These are phyloP conservation scores for sheep (Ovis aries) DNA, from an alignment of 2,113 vertebrate genomes.

Conservation along the genomic window DNA sequence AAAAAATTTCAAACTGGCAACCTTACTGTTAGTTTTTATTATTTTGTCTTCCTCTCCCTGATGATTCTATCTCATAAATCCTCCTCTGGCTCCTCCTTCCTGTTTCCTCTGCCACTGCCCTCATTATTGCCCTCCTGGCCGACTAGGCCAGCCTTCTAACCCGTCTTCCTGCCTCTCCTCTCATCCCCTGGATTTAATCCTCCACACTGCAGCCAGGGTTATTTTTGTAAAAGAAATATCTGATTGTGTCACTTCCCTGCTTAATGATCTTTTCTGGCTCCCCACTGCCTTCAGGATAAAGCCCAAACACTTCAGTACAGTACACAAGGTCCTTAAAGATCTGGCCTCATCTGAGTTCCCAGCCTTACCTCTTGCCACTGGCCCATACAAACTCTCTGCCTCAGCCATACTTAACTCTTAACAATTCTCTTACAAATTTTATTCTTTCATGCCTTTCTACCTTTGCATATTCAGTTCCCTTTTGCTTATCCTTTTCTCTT, in stretches of 20 bases:
- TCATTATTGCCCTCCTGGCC: conserved; percentile 40
- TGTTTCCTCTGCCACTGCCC: conserved; percentile 31
- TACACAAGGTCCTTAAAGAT: conserved; percentile 38
- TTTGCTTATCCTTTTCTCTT: not conserved
- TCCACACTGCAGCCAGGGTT: conserved; percentile 33
- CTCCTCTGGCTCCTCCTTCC: conserved; percentile 7
- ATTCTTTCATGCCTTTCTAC: not conserved
- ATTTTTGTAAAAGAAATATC: conserved; percentile 62
- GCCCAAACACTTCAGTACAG: conserved; percentile 39
- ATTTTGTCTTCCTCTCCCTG: not conserved
- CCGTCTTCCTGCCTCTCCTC: conserved; percentile 29
- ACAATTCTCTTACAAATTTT: not conserved
- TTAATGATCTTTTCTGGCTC: conserved; percentile 65
- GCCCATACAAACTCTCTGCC: not conserved
- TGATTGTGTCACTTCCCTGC: conserved; percentile 55
- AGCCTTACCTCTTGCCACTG: not conserved
- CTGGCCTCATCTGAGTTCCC: not conserved
- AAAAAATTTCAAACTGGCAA: not conserved
- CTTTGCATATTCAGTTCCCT: not conserved
- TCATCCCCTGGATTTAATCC: conserved; percentile 42
- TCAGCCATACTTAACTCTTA: not conserved
- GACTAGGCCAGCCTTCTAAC: not conserved
- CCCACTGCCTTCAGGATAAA: conserved; percentile 42
- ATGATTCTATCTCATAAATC: not conserved
- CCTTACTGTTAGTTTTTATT: not conserved